Percentiles rank a stretch among this genome's conserved stretches.
Evolutionary conservation across 1,140 invertebrate species (phyloP).

Genomic region (Leptinotarsa undecemlineata): DNA sequence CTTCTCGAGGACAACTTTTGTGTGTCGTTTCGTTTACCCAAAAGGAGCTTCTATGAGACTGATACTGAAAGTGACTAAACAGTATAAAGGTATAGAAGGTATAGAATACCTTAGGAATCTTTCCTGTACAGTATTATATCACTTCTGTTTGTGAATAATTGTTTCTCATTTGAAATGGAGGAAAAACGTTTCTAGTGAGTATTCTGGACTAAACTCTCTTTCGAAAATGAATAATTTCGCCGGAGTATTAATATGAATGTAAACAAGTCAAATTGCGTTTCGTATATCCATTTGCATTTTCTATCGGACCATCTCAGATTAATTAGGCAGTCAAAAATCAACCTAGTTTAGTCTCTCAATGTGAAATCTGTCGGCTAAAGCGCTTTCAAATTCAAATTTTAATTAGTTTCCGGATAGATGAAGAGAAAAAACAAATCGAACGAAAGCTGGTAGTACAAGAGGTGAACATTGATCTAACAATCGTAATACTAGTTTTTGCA

Average conservation of each 20-base stretch:
- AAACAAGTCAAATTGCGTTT: not conserved
- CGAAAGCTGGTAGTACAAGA: not conserved
- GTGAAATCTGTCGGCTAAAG: not conserved
- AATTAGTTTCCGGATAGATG: not conserved
- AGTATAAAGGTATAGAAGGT: too few species aligned
- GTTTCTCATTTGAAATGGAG: too few species aligned
- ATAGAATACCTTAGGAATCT: too few species aligned
- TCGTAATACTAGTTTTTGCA: not conserved
- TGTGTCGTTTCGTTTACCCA: too few species aligned
- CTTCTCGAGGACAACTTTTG: too few species aligned
- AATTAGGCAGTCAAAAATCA: conserved; percentile 6
- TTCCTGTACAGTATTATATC: too few species aligned
- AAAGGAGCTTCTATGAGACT: too few species aligned
- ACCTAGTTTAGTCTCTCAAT: not conserved
- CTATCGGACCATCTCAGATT: not conserved
- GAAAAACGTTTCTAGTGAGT: too few species aligned
- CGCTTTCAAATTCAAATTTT: not conserved
- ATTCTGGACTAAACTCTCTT: too few species aligned
- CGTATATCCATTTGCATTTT: not conserved
- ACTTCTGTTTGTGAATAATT: too few species aligned
- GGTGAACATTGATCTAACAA: not conserved
- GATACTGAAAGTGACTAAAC: too few species aligned
- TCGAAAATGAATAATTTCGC: too few species aligned
- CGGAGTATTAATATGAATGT: not conserved
- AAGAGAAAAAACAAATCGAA: not conserved